Conservation (phyloP, 1,140 invertebrate species). For the Caenorhabditis inopinata region DNA sequence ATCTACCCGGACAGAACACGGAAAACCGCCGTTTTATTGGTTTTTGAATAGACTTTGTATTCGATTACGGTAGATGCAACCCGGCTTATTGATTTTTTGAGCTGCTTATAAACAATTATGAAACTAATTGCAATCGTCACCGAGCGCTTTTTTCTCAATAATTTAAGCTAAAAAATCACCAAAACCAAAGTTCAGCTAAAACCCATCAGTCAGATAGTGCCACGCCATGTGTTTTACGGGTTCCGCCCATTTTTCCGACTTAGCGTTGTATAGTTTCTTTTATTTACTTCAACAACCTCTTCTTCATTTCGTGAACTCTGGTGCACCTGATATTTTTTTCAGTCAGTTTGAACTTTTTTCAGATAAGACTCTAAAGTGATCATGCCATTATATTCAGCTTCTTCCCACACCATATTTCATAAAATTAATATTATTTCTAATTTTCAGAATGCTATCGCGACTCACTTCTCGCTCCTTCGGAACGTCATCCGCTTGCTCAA, state of each 20-base stretch:
- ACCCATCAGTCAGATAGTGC: not conserved
- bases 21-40: too few species aligned
- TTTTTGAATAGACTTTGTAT: too few species aligned
- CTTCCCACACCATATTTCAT: not conserved
- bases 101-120: too few species aligned
- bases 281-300: not conserved
- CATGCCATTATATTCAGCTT: not conserved
- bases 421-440: not conserved
- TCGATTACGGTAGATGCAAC: too few species aligned
- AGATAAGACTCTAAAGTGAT: not conserved
- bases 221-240: not conserved
- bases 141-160: too few species aligned
- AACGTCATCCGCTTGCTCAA: slow-evolving; percentile 10
- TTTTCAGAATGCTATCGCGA: slow-evolving; percentile 6
- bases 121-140: too few species aligned
- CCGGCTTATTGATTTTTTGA: too few species aligned
- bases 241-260: not conserved
- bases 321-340: too few species aligned
- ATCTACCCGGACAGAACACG: too few species aligned
- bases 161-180: not conserved
- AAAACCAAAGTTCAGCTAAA: not conserved
- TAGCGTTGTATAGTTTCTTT: not conserved
- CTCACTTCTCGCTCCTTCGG: slow-evolving; percentile 23
- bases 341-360: not conserved
- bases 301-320: not conserved